These are phyloP conservation scores for Entomobrya multifasciata DNA, from an alignment of 2,888 invertebrate genomes.

Conservation along the genomic window DNA sequence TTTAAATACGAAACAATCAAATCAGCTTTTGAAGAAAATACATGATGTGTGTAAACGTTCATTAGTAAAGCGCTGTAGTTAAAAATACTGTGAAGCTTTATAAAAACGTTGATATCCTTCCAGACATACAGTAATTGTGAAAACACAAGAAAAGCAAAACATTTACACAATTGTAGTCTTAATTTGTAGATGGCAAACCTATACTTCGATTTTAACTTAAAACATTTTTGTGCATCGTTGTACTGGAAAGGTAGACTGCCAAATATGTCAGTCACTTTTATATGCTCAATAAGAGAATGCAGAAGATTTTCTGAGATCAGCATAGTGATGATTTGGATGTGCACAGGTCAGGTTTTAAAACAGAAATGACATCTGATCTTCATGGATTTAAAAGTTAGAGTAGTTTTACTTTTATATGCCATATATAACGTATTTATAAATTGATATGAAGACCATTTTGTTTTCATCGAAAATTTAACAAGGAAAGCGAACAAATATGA, in stretches of 20 bases:
- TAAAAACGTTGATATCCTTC: neutral
- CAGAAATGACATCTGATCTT: no score
- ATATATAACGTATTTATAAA: no score
- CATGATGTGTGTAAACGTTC: slow-evolving; percentile 24
- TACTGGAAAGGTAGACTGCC: neutral
- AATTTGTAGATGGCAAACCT: neutral
- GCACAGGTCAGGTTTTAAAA: no score
- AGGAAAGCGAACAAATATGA: no score
- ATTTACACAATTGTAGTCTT: neutral
- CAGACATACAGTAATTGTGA: neutral
- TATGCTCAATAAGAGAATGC: neutral
- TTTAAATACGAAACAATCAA: neutral
- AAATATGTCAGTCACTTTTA: neutral
- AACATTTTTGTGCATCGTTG: neutral
- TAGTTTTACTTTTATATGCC: no score
- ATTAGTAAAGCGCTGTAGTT: neutral
- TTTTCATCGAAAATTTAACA: no score
- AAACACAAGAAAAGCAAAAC: neutral
- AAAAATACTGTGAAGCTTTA: slow-evolving; percentile 37
- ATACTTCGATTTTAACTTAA: neutral
- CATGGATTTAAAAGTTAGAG: no score
- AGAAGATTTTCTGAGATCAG: neutral
- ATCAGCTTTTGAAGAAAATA: neutral
- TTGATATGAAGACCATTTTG: no score
- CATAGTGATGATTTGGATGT: no score